Conservation (phyloP, 2,888 invertebrate genomes). For the Fragum sueziense region DNA sequence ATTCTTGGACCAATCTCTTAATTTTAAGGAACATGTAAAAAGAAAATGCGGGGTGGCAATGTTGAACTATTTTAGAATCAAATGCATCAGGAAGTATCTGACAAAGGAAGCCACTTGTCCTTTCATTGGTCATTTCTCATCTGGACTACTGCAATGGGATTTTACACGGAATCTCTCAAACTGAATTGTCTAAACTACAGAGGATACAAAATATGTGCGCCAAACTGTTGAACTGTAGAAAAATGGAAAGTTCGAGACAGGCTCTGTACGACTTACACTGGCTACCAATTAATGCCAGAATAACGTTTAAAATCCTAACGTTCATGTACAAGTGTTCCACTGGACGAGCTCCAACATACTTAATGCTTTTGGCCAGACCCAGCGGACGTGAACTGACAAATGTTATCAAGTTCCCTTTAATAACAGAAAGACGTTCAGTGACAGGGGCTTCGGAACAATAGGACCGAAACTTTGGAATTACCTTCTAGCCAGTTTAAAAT, state of each 20-base stretch:
- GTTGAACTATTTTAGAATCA: constrained; percentile 8
- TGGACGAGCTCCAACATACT: no score
- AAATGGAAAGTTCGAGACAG: constrained; percentile 5
- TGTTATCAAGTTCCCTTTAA: no score
- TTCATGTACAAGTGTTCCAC: no score
- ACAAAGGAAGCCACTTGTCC: constrained; percentile 11
- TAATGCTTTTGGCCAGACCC: no score
- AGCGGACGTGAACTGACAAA: no score
- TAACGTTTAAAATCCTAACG: no score
- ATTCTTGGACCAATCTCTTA: no score
- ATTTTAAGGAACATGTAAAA: no score
- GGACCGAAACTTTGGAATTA: no score
- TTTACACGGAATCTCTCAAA: constrained; percentile 12
- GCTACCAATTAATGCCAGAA: constrained; percentile 7
- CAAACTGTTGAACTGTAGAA: constrained; percentile 9
- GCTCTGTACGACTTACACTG: constrained; percentile 1
- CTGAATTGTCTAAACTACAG: constrained; percentile 8
- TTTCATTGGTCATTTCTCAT: constrained; percentile 17
- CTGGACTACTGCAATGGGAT: constrained; percentile 29
- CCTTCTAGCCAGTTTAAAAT: no score
- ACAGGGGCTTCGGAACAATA: no score
- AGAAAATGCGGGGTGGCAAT: constrained; percentile 11
- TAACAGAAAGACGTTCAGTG: no score
- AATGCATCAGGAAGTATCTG: neutral
- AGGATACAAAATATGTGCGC: constrained; percentile 23